A percentile compares a stretch with the other conserved stretches of the same genome.
Conservation (phyloP, 2,797 vertebrate species). For the Lepilemur ruficaudatus region DNA sequence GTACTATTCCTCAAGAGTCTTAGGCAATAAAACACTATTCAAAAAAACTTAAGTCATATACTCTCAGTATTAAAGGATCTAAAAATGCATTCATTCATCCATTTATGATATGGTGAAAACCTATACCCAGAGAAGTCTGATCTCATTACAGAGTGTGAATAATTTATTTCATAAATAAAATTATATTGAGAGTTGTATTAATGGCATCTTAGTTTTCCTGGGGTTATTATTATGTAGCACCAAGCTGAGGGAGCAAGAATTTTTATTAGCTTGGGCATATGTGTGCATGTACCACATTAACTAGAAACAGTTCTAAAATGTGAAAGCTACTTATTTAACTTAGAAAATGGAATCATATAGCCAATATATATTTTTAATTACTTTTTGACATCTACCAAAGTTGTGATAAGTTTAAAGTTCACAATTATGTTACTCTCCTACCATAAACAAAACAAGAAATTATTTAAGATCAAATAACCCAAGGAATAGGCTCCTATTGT, state of each 20-base stretch:
- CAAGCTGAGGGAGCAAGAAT: conserved; percentile 30
- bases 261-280: conserved; percentile 30
- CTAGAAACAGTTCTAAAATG: neutral
- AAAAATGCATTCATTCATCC: conserved; percentile 43
- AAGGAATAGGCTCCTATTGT: neutral
- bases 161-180: conserved; percentile 51
- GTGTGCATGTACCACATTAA: neutral
- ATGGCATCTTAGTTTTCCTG: conserved; percentile 41
- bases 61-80: conserved; percentile 49
- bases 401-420: neutral
- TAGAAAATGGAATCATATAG: conserved; percentile 31
- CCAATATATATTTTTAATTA: neutral
- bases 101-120: conserved; percentile 41
- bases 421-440: neutral
- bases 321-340: conserved; percentile 11
- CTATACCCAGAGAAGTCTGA: conserved; percentile 46
- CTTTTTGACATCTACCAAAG: neutral
- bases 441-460: conserved; percentile 20
- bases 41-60: conserved; percentile 40
- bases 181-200: conserved; percentile 16
- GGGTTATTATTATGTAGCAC: conserved; percentile 40
- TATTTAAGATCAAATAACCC: conserved; percentile 25
- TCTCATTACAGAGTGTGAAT: conserved; percentile 60
- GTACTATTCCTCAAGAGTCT: conserved; percentile 42
- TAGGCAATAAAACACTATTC: conserved; percentile 47